phyloP scores from a whole-genome alignment of 2,797 vertebrate genomes.

The Lemur catta region DNA sequence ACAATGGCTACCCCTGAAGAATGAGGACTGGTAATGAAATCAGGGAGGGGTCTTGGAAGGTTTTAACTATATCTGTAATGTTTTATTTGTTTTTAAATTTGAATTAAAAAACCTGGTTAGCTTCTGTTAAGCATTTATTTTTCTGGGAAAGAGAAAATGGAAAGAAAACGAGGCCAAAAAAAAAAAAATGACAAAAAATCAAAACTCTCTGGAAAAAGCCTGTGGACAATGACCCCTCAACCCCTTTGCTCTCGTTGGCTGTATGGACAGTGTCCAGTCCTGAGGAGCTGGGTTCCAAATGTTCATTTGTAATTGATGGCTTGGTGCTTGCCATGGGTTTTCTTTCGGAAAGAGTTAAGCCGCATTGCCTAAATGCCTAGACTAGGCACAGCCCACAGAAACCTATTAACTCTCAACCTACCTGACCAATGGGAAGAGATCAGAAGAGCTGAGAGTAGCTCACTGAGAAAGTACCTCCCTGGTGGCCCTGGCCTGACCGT shows the following conservation, averaged over 20 bases:
- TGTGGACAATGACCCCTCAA: not conserved
- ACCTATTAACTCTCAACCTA: not conserved
- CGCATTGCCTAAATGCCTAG: not conserved
- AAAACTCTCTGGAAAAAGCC: not conserved
- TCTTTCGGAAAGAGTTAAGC: not conserved
- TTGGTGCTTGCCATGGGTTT: not conserved
- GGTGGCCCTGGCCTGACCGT: not conserved
- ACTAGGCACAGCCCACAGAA: not conserved
- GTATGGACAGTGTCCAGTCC: not conserved
- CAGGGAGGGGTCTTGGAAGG: not conserved
- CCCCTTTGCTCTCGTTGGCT: not conserved
- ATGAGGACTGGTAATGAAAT: not conserved
- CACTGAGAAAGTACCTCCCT: not conserved
- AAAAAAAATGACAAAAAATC: not conserved
- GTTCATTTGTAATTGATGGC: not conserved
- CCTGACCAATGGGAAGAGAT: not conserved
- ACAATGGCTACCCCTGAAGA: not conserved
- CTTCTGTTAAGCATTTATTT: not conserved
- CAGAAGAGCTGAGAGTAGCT: not conserved
- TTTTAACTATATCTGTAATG: conserved; percentile 2
- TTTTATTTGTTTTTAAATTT: not conserved
- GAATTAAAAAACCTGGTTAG: not conserved
- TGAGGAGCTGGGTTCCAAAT: not conserved
- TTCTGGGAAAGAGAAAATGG: not conserved
- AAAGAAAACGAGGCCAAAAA: not conserved